Conservation (phyloP, 2,888 invertebrate species). For the Himalopsyche kuldschensis region DNA sequence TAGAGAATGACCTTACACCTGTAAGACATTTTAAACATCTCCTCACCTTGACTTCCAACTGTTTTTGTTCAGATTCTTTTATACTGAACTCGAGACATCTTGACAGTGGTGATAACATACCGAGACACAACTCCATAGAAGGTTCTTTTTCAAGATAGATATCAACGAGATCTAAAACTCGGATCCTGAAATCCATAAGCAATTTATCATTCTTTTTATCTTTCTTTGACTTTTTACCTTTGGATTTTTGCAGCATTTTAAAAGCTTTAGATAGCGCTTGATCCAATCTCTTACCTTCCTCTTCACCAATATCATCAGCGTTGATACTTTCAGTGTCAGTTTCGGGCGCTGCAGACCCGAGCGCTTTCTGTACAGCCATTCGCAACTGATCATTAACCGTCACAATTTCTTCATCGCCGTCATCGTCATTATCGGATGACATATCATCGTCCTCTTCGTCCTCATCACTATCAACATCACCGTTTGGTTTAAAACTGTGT, state of each 20-base stretch:
- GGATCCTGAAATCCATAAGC: conserved; percentile 71
- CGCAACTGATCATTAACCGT: conserved; percentile 71
- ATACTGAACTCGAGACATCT: conserved; percentile 71
- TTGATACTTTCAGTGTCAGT: conserved; percentile 72
- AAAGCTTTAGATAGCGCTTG: conserved; percentile 75
- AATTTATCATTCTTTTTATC: conserved; percentile 66
- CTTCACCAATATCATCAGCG: conserved; percentile 74
- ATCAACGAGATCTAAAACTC: conserved; percentile 75
- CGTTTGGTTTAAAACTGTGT: conserved; percentile 46
- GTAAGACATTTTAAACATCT: conserved; percentile 64
- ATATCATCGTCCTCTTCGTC: conserved; percentile 46
- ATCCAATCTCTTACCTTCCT: conserved; percentile 73
- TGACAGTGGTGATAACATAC: conserved; percentile 70
- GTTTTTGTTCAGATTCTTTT: conserved; percentile 68
- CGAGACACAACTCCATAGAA: conserved; percentile 67
- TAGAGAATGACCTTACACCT: conserved; percentile 62
- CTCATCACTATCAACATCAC: conserved; percentile 47
- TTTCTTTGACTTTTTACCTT: conserved; percentile 57
- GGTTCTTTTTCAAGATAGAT: conserved; percentile 72
- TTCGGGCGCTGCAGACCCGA: conserved; percentile 62
- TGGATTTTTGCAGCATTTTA: conserved; percentile 61
- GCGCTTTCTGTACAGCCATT: conserved; percentile 70
- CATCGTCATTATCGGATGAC: conserved; percentile 52
- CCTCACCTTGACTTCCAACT: conserved; percentile 65
- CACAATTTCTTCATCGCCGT: conserved; percentile 61